Evolutionary conservation across 2,888 invertebrate species (phyloP).

Genomic region (Zaprionus bogoriensis): DNA sequence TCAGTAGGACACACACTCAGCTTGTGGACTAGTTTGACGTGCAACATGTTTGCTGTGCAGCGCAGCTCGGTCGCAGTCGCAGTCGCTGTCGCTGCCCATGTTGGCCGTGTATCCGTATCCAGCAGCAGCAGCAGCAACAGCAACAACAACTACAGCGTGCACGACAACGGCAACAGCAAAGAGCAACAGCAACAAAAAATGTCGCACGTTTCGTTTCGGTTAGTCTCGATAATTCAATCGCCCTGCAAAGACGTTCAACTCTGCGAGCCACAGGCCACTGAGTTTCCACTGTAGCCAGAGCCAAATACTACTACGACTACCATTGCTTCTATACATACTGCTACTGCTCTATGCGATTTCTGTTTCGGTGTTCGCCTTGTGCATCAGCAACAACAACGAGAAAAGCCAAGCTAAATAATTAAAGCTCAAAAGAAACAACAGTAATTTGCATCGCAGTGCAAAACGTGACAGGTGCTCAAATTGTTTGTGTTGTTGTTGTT

Average conservation of each 20-base stretch:
- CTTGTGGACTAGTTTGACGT: conserved; percentile 25
- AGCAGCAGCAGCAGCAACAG: conserved; percentile 44
- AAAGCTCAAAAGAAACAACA: conserved; percentile 4
- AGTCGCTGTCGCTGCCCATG: conserved; percentile 34
- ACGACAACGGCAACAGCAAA: conserved; percentile 19
- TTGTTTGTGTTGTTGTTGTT: not conserved
- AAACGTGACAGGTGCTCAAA: conserved; percentile 34
- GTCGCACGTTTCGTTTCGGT: conserved; percentile 76
- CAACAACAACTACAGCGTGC: conserved; percentile 14
- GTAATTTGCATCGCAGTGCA: conserved; percentile 5
- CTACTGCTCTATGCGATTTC: not conserved
- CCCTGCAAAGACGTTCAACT: conserved; percentile 76
- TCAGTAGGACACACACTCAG: not conserved
- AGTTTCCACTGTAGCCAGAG: conserved; percentile 7
- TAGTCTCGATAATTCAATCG: conserved; percentile 80
- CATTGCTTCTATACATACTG: no score
- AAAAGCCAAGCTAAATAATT: conserved; percentile 1
- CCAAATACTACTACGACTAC: not conserved
- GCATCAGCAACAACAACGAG: not conserved
- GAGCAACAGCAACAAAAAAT: conserved; percentile 69
- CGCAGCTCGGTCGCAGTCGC: conserved; percentile 21
- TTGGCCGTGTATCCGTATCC: conserved; percentile 58
- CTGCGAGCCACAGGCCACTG: conserved; percentile 33
- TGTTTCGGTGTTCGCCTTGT: no score
- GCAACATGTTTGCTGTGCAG: conserved; percentile 55